These are phyloP conservation scores for Eutolmus rufibarbis DNA, from an alignment of 2,888 invertebrate genomes.

Conservation along the genomic window DNA sequence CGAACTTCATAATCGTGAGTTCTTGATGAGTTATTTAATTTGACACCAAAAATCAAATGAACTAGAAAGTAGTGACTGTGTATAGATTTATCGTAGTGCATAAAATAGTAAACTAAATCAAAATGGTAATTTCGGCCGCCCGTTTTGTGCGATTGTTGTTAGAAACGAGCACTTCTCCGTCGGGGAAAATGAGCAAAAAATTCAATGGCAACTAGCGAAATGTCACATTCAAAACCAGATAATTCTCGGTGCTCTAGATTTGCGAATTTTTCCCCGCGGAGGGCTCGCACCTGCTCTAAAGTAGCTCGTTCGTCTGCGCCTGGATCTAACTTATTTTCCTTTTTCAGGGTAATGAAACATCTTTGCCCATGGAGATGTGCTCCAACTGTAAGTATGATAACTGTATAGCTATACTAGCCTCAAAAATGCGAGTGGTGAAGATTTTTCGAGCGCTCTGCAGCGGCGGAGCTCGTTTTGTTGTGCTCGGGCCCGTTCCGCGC, in stretches of 20 bases:
- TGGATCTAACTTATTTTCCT: slow-evolving; percentile 45
- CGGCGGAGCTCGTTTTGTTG: neutral
- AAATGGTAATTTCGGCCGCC: slow-evolving; percentile 21
- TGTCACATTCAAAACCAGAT: slow-evolving; percentile 28
- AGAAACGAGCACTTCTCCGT: neutral
- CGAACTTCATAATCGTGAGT: slow-evolving; percentile 43
- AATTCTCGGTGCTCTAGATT: slow-evolving; percentile 16
- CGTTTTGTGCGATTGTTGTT: neutral
- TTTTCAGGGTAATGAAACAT: slow-evolving; percentile 81
- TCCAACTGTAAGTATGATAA: slow-evolving; percentile 73
- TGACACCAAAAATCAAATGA: slow-evolving; percentile 40
- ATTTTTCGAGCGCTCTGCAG: neutral
- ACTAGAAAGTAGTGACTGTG: slow-evolving; percentile 39
- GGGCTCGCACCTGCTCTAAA: neutral
- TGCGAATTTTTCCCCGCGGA: neutral
- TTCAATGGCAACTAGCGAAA: slow-evolving; percentile 38
- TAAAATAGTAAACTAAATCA: slow-evolving; percentile 40
- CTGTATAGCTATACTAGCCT: neutral
- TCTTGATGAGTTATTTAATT: slow-evolving; percentile 39
- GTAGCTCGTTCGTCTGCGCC: neutral
- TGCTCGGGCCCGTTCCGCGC: neutral
- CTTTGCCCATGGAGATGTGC: slow-evolving; percentile 84
- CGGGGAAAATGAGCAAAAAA: slow-evolving; percentile 32
- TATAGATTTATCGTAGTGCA: slow-evolving; percentile 32
- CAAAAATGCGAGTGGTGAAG: neutral